A percentile compares a stretch with the other conserved stretches of the same genome.
Conservation (phyloP, 2,113 vertebrate species). For the Campylomormyrus tamandua region DNA sequence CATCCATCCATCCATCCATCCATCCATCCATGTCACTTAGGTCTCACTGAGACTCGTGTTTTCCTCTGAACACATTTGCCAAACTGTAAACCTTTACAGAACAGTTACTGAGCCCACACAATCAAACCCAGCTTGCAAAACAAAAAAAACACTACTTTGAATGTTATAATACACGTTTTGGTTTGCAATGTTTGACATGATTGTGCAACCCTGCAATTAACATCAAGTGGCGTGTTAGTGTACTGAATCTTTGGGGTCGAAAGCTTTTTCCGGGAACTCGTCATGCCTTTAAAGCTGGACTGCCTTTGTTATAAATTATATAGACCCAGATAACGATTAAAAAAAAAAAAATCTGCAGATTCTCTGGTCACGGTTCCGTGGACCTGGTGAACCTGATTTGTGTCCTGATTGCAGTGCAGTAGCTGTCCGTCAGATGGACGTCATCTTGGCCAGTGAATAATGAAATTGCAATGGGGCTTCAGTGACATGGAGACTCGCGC, state of each 20-base stretch:
- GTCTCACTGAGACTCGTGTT: not conserved
- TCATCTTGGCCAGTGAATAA: conserved; percentile 62
- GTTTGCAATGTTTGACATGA: not conserved
- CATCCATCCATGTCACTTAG: not conserved
- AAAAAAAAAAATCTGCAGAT: conserved; percentile 20
- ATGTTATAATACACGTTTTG: not conserved
- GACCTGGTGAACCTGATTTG: conserved; percentile 42
- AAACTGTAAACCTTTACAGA: not conserved
- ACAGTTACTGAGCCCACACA: not conserved
- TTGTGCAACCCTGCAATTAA: conserved; percentile 1
- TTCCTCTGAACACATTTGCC: not conserved
- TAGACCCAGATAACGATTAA: conserved; percentile 21
- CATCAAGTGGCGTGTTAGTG: not conserved
- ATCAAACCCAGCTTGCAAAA: not conserved
- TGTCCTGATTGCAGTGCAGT: conserved; percentile 44
- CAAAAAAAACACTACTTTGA: not conserved
- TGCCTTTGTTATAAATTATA: conserved; percentile 13
- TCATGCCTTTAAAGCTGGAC: conserved; percentile 12
- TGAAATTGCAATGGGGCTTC: conserved; percentile 63
- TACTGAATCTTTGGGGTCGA: not conserved
- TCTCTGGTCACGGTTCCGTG: conserved; percentile 32
- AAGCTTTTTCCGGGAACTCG: conserved; percentile 5
- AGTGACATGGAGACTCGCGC: conserved; percentile 53
- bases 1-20: not conserved
- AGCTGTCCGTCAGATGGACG: conserved; percentile 70